Conservation (phyloP, 1,140 invertebrate genomes). For the Melipona quadrifasciata region DNA sequence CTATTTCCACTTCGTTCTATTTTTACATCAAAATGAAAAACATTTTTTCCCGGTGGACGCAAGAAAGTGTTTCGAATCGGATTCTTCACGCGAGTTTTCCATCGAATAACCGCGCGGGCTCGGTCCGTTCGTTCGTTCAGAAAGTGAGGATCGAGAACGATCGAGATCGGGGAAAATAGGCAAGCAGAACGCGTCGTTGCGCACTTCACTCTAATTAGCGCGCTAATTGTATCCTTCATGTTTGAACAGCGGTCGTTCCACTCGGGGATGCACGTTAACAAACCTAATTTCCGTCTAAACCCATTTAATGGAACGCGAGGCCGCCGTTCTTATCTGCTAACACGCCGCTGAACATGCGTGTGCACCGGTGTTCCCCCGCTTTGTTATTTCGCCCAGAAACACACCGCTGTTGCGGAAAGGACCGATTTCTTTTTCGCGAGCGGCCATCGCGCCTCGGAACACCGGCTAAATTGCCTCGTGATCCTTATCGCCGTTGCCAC, state of each 20-base stretch:
- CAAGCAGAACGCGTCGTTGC: constrained; percentile 33
- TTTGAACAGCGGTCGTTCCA: constrained; percentile 61
- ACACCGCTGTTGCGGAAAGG: constrained; percentile 14
- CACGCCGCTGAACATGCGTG: constrained; percentile 35
- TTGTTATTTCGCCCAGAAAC: constrained; percentile 39
- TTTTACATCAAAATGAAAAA: not conserved
- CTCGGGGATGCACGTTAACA: constrained; percentile 51
- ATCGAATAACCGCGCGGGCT: not conserved
- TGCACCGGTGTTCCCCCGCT: constrained; percentile 2
- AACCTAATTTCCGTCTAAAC: constrained; percentile 62
- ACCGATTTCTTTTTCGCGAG: constrained; percentile 28
- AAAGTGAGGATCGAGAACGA: not conserved
- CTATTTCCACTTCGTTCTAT: not conserved
- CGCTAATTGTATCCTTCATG: constrained; percentile 62
- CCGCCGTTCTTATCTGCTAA: constrained; percentile 48
- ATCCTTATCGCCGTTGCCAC: not conserved
- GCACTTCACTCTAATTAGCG: constrained; percentile 50
- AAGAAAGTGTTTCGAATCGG: not conserved
- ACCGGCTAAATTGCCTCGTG: constrained; percentile 15
- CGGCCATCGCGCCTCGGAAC: constrained; percentile 13
- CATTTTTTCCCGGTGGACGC: not conserved
- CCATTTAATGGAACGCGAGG: constrained; percentile 50
- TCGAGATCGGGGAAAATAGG: constrained; percentile 20
- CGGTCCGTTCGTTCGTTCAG: constrained; percentile 5
- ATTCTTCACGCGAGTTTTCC: not conserved